Evolutionary conservation across 2,888 invertebrate species (phyloP), one percentile per base, ranked within the genome.

Genomic region (Tanytarsus gracilentus): DNA sequence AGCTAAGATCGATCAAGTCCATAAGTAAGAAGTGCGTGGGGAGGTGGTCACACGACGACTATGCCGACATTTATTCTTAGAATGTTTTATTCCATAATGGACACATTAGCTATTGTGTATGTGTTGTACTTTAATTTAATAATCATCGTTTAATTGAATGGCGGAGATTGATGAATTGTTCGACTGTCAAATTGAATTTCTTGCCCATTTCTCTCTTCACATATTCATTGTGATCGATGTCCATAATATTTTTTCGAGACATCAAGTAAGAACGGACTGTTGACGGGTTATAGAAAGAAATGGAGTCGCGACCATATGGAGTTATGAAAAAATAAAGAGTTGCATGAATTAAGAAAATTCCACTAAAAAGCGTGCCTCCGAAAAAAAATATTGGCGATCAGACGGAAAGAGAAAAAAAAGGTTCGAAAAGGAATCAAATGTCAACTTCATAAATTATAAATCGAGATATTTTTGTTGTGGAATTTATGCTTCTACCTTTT

Each of bases 341-440:
- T n/a, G n/a, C n/a, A n/a, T n/a, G n/a, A n/a, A n/a, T n/a, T n/a
- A n/a, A n/a, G n/a, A n/a, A n/a, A n/a, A n/a, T n/a, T n/a, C n/a
- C n/a, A n/a, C n/a, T n/a, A n/a, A n/a, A 52, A 52, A 52, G 52
- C 29, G 52, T 52, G 52, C n/a, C n/a, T n/a, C n/a, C 52, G 29
- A 16, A 52, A n/a, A 16, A 30, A 29, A 14, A 36, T 36, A 36
- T 36, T 36, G n/a, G 36, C n/a, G 36, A 52, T 29, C 50, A 52
- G 11, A 18, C 14, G 25, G 30, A 30, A 30, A 30, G 30, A 18
- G 26, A 18, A 18, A 30, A 27, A 30, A 52, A 30, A 52, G n/a
- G 36, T 16, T 16, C n/a, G 14, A 52, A 52, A 48, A 48, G 11
- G 5, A 30, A 11, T 52, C 52, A 50, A 50, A 50, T 50, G n/a